These are phyloP conservation scores for Sebastes vulpes DNA, from an alignment of 2,797 vertebrate species.

Conservation along the genomic window DNA sequence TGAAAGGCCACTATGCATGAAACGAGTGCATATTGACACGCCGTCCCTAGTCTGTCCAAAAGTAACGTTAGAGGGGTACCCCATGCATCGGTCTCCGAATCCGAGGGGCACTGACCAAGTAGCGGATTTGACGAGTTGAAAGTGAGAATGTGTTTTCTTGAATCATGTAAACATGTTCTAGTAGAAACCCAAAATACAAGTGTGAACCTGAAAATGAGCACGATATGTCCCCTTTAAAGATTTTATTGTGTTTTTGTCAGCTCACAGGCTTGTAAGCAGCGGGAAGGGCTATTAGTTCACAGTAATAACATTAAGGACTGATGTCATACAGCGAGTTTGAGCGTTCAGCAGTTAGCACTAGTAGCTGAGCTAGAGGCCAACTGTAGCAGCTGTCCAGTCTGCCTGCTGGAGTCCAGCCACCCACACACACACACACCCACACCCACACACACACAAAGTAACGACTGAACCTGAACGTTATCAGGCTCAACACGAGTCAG, in stretches of 20 bases:
- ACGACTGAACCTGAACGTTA: neutral
- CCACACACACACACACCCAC: neutral
- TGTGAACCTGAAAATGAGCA: neutral
- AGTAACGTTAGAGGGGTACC: no score
- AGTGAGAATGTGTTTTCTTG: neutral
- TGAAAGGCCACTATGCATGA: no score
- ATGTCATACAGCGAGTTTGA: neutral
- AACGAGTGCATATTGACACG: no score
- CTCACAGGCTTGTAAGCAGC: neutral
- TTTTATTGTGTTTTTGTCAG: neutral
- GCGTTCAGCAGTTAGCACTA: neutral
- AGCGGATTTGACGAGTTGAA: fast-evolving
- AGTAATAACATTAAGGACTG: neutral
- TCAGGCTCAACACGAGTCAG: neutral
- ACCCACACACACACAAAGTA: neutral
- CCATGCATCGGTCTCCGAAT: fast-evolving
- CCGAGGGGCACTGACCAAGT: no score
- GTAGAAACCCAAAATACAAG: neutral
- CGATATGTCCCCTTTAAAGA: neutral
- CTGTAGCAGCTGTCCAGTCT: neutral
- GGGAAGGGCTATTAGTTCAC: neutral
- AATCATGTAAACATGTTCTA: neutral
- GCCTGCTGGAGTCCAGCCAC: neutral
- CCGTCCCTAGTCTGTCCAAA: no score
- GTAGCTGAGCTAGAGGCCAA: constrained; percentile 18